These are phyloP conservation scores for Tetragnatha versicolor DNA, from an alignment of 1,140 invertebrate genomes.

Conservation along the genomic window DNA sequence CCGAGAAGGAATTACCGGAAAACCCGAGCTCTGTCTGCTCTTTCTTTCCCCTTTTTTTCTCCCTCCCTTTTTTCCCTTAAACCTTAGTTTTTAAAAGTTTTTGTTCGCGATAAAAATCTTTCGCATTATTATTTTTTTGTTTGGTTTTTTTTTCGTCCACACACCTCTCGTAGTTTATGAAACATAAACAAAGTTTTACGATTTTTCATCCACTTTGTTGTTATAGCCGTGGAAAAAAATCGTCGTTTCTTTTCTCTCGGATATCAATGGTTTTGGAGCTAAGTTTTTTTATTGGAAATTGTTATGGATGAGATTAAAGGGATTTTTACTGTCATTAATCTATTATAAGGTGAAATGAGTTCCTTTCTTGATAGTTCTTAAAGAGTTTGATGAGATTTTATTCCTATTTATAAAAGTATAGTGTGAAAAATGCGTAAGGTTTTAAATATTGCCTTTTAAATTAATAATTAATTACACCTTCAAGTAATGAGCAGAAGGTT, in stretches of 20 bases:
- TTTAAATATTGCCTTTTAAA: no score
- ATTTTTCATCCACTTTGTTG: not conserved
- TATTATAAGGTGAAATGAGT: no score
- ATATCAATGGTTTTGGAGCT: not conserved
- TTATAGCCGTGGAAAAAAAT: not conserved
- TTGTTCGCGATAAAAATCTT: slow-evolving; percentile 39
- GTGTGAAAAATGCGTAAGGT: no score
- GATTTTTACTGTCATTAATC: not conserved
- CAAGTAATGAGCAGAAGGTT: no score
- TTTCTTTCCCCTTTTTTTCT: not conserved
- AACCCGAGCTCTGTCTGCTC: not conserved
- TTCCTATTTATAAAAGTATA: no score
- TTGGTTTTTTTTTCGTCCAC: no score
- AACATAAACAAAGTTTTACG: slow-evolving; percentile 49
- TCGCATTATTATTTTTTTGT: not conserved
- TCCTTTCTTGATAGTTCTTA: no score
- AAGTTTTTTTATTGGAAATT: not conserved
- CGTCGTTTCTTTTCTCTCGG: no score
- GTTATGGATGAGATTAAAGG: slow-evolving; percentile 12
- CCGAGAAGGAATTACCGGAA: no score
- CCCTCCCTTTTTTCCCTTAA: slow-evolving; percentile 5
- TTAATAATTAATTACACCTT: no score
- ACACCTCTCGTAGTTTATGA: slow-evolving; percentile 27
- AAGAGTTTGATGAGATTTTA: no score
- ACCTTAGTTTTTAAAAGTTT: slow-evolving; percentile 30